Base-by-base conservation (phyloP, 2,113 vertebrate genomes). In the Procavia capensis region DNA sequence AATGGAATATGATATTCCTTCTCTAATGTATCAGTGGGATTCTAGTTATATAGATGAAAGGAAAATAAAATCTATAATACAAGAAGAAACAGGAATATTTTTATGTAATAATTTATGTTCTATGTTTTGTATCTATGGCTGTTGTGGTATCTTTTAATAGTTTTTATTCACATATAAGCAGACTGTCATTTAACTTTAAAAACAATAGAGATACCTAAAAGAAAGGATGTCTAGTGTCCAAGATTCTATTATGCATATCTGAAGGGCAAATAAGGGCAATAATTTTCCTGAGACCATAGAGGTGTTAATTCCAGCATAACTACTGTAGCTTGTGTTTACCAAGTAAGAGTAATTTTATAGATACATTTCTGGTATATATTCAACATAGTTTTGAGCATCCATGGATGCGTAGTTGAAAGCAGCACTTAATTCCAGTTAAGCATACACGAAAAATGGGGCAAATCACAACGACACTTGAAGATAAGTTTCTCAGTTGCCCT, bases 41-140 rank as follows among this genome's bases (percentile, higher is more conserved):
- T 88, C 41, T 54, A 41, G 45, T 64, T 92, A 75, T 47, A 76
- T 36, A 25, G 34, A 90, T 91, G 79, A 92, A 85, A 92, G 9
- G 4, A 78, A 94, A 93, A 75, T 85, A 59, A 97, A 96, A 92
- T 80, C 54, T 75, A 17, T 74, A 36, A 9, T 80, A 54, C 17
- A 75, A 50, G 41, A 89, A 41, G 66, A 92, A 95, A 95, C 13
- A 68, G 88, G 89, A 92, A 90, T 5, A 85, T 10, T 90, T 93
- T 85, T 94, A 88, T 39, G 54, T 63, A 8, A 27, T 25, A 85
- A 34, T 78, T 96, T 94, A 74, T 54, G n/a, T 78, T 74, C n/a
- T 91, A 61, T 86, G 45, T 88, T 96, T 90, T 87, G 45, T 82
- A 41, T 81, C 39, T 92, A 57, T 63, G 61, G 47, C 34, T 59